Evolutionary conservation across 2,888 invertebrate genomes (phyloP).

Genomic region (Cybosia mesomella): DNA sequence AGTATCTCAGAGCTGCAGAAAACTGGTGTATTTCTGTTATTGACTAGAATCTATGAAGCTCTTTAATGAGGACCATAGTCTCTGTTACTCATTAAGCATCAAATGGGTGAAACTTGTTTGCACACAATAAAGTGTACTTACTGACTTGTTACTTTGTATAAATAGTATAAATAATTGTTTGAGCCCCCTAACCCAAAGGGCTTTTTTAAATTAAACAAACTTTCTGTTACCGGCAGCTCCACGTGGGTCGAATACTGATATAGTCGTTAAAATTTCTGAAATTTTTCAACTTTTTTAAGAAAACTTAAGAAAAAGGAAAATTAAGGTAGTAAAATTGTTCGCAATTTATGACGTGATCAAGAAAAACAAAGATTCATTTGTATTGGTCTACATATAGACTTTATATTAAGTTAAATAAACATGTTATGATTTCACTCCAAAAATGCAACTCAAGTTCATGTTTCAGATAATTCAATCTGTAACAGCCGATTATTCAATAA

Average conservation of each 20-base stretch:
- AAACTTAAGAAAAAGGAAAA: too few relatives aligned
- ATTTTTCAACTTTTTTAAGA: too few relatives aligned
- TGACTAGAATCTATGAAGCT: background rate
- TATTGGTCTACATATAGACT: background rate
- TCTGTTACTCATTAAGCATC: background rate
- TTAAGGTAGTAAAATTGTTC: too few relatives aligned
- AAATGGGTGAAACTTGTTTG: background rate
- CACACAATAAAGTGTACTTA: background rate
- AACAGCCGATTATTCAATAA: conserved; percentile 43
- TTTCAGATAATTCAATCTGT: conserved; percentile 40
- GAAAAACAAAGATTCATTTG: background rate
- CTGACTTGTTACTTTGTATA: too few relatives aligned
- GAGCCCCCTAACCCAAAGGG: too few relatives aligned
- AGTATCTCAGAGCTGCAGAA: background rate
- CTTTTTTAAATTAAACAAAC: too few relatives aligned
- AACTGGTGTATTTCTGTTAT: background rate
- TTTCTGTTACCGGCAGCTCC: too few relatives aligned
- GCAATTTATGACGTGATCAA: too few relatives aligned
- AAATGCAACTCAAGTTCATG: conserved; percentile 18
- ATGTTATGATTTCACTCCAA: background rate
- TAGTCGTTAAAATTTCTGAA: too few relatives aligned
- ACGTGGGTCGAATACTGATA: too few relatives aligned
- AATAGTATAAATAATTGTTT: too few relatives aligned
- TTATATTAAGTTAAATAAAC: background rate
- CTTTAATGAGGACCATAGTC: background rate